Percentiles rank a stretch among this genome's conserved stretches.
Conservation (phyloP, 2,888 invertebrate genomes). For the Linnaemya vulpina region DNA sequence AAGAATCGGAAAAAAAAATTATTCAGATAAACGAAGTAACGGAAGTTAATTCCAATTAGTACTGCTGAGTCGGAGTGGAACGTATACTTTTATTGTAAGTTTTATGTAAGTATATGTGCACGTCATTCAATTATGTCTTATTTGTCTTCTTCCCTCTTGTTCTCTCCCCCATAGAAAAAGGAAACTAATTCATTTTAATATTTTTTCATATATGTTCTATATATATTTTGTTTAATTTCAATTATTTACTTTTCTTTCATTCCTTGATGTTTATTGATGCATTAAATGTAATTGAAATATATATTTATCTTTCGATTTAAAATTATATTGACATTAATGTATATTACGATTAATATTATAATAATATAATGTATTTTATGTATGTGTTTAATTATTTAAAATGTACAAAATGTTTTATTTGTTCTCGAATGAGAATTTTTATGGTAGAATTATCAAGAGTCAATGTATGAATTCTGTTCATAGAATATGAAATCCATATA, state of each 20-base stretch:
- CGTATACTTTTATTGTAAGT: too few relatives aligned
- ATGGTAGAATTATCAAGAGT: slow-evolving; percentile 23
- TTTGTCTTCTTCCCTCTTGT: too few relatives aligned
- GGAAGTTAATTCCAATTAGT: too few relatives aligned
- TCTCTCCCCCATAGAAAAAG: slow-evolving; percentile 16
- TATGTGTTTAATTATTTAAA: slow-evolving; percentile 47
- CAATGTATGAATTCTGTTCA: too few relatives aligned
- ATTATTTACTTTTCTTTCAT: slow-evolving; percentile 44
- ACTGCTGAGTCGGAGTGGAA: too few relatives aligned
- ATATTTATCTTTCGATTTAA: slow-evolving; percentile 54
- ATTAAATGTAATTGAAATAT: slow-evolving; percentile 67
- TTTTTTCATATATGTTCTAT: slow-evolving; percentile 63
- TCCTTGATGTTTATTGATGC: slow-evolving; percentile 53
- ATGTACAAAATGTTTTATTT: slow-evolving; percentile 46
- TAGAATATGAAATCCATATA: neutral
- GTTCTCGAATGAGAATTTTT: slow-evolving; percentile 2
- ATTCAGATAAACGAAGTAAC: too few relatives aligned
- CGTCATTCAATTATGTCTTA: too few relatives aligned
- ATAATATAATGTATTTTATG: slow-evolving; percentile 21
- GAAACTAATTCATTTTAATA: slow-evolving; percentile 53
- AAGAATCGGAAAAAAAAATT: too few relatives aligned
- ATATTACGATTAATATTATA: slow-evolving; percentile 60
- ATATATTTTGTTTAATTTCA: slow-evolving; percentile 63
- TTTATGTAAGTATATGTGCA: too few relatives aligned
- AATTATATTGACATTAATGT: slow-evolving; percentile 65